Evolutionary conservation across 2,888 invertebrate genomes (phyloP), one percentile per base, ranked within the genome.

Genomic region (Thymelicus lineola): DNA sequence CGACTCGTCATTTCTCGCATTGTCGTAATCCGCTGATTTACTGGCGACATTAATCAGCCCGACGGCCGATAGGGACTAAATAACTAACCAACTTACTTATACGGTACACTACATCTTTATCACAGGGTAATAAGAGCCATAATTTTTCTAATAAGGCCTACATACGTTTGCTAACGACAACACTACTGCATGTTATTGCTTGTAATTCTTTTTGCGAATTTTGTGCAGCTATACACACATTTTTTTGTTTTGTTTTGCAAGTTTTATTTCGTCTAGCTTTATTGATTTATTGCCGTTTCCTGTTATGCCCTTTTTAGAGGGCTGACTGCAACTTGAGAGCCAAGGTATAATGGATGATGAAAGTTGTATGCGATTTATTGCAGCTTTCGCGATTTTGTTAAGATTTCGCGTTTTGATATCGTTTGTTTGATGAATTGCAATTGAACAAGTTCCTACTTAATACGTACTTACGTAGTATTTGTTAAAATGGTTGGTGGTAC

Each of bases 11-110:
- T 93, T 93, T 92, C 93, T 92, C 92, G 91, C 91, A 93, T 93
- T 93, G 93, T 93, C 92, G 93, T 93, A 93, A 93, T 93, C 93
- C 93, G 88, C 89, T 93, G 93, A 93, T 93, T 93, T 93, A 93
- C 92, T 91, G 89, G 89, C 90, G 86, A 88, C 93, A 93, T 93
- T 93, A 92, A 93, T 93, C 93, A 93, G 93, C 88, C 88, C 89
- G 92, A 91, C 93, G 91, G 91, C 88, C 92, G 93, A 93, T 93
- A 91, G 92, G 92, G 93, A 90, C 92, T 90, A 92, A 91, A 90
- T 91, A 89, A 90, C 88, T 86, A 84, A 86, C 88, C 86, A 79
- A 78, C 80, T 82, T 82, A 83, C 78, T 79, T 79, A 76, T 86
- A 81, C 88, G 71, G 74, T 74, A 80, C 78, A 76, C 80, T 75